phyloP scores from a whole-genome alignment of 2,113 vertebrate genomes.

The Tonatia bakeri region DNA sequence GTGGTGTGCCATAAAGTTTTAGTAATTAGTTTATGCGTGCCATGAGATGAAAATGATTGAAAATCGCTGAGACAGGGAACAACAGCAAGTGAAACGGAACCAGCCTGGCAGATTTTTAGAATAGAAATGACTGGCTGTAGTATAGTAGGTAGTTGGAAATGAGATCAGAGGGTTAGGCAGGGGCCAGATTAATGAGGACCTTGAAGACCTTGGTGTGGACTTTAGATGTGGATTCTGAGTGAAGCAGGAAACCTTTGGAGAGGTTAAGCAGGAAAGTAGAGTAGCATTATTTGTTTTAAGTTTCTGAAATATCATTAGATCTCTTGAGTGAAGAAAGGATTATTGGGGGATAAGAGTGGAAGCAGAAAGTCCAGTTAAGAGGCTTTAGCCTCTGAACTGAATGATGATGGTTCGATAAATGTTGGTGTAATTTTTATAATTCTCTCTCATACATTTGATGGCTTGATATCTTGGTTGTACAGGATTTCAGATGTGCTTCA shows the following conservation, averaged over 20 bases:
- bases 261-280: neutral
- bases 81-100: neutral
- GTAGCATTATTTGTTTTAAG: neutral
- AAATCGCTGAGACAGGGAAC: neutral
- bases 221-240: neutral
- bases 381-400: neutral
- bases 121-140: neutral
- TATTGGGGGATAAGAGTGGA: neutral
- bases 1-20: neutral
- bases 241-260: neutral
- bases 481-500: slow-evolving; percentile 82
- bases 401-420: neutral
- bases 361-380: neutral
- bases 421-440: neutral
- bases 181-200: neutral
- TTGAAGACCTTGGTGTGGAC: neutral
- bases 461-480: neutral
- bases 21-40: neutral
- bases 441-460: slow-evolving; percentile 1
- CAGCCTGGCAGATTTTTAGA: neutral
- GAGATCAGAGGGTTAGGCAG: neutral
- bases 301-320: neutral
- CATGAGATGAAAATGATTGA: neutral
- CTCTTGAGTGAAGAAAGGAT: neutral
- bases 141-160: neutral